Conservation (phyloP, 2,797 vertebrate species). For the Syngnathus acus region DNA sequence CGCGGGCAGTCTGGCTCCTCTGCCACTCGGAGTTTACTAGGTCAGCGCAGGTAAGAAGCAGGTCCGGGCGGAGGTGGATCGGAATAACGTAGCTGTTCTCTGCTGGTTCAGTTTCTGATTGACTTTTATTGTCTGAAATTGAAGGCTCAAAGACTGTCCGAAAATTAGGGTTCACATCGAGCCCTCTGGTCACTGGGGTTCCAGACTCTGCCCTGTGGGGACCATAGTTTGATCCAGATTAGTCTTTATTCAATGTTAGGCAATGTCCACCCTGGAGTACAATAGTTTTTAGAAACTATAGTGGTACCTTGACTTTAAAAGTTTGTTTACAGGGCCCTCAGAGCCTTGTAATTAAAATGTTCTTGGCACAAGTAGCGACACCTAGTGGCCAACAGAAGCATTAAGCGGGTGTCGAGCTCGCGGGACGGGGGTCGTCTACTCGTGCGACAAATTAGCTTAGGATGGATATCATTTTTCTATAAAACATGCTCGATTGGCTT, state of each 20-base stretch:
- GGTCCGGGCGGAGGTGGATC: conserved; percentile 81
- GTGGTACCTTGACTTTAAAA: too few species aligned
- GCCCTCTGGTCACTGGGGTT: background rate
- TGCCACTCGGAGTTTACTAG: conserved; percentile 89
- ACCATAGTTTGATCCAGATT: conserved; percentile 39
- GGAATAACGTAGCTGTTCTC: conserved; percentile 63
- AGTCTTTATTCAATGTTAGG: conserved; percentile 10
- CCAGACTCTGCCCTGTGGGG: conserved; percentile 43
- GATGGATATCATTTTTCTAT: too few species aligned
- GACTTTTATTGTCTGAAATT: background rate
- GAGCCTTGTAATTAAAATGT: too few species aligned
- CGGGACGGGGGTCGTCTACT: too few species aligned
- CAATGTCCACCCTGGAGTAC: background rate
- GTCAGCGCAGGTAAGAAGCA: conserved; percentile 79
- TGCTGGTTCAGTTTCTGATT: background rate
- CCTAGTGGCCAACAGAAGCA: too few species aligned
- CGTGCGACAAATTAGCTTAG: too few species aligned
- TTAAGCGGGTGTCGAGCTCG: too few species aligned
- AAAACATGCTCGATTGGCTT: too few species aligned
- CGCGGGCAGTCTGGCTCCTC: conserved; percentile 78
- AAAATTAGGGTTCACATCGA: background rate
- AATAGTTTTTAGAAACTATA: background rate
- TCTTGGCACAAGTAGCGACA: too few species aligned
- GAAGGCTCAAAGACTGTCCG: background rate
- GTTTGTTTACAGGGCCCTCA: too few species aligned